These are phyloP conservation scores for Ochlodes sylvanus DNA, from an alignment of 2,888 invertebrate genomes.

Conservation along the genomic window DNA sequence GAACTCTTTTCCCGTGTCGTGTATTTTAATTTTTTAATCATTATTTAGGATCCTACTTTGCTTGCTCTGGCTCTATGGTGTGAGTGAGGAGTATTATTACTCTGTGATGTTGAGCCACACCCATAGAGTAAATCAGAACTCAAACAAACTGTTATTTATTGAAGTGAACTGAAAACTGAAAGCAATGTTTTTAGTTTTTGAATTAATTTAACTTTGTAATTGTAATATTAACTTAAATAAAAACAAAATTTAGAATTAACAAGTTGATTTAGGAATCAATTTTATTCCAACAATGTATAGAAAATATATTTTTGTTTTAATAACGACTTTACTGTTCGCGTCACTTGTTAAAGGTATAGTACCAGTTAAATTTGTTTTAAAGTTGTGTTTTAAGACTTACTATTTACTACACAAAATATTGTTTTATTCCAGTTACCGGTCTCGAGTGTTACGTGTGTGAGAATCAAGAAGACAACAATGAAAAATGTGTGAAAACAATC, in stretches of 20 bases:
- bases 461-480: conserved; percentile 95
- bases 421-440: conserved; percentile 81
- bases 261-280: not conserved
- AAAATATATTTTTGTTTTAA: not conserved
- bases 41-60: no score
- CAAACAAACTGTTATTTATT: no score
- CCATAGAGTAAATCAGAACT: not conserved
- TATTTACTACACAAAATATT: not conserved
- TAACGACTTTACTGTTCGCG: not conserved
- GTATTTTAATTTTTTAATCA: no score
- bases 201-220: no score
- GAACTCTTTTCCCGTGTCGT: no score
- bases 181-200: no score
- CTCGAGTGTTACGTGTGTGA: conserved; percentile 98
- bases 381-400: not conserved
- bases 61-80: no score
- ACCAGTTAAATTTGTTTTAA: not conserved
- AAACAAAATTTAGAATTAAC: not conserved
- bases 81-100: no score
- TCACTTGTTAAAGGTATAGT: conserved; percentile 4
- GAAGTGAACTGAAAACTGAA: no score
- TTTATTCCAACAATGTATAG: not conserved
- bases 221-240: not conserved
- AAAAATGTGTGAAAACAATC: conserved; percentile 96
- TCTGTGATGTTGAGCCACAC: not conserved